Evolutionary conservation across 1,140 invertebrate species (phyloP).

Genomic region (Anagrus nilaparvatae): DNA sequence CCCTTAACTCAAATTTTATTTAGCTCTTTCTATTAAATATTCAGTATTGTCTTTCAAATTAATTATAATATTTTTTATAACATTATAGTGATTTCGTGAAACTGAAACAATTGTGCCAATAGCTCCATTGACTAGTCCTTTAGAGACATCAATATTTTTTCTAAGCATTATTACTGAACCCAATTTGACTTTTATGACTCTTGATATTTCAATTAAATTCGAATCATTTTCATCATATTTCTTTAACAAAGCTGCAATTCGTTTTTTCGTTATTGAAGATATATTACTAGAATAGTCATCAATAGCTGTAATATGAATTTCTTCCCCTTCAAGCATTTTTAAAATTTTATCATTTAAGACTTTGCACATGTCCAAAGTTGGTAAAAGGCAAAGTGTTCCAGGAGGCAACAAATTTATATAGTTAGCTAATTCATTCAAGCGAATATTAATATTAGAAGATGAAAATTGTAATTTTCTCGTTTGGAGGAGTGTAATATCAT

Average conservation of each 20-base stretch:
- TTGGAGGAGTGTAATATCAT: slow-evolving; percentile 15
- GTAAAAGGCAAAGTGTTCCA: slow-evolving; percentile 20
- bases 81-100: too few species aligned
- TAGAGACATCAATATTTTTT: slow-evolving; percentile 27
- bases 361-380: slow-evolving; percentile 18
- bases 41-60: too few species aligned
- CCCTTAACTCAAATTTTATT: slow-evolving; percentile 28
- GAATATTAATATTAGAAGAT: slow-evolving; percentile 1
- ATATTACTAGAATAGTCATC: too few species aligned
- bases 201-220: slow-evolving; percentile 11
- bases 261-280: slow-evolving; percentile 15
- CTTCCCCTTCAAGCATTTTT: slow-evolving; percentile 12
- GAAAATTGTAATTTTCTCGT: slow-evolving; percentile 16
- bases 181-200: slow-evolving; percentile 23
- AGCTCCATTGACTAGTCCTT: slow-evolving; percentile 25
- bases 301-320: slow-evolving; percentile 20
- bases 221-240: slow-evolving; percentile 16
- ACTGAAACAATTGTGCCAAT: slow-evolving; percentile 19
- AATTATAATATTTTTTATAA: too few species aligned
- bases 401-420: slow-evolving; percentile 10
- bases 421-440: slow-evolving; percentile 19
- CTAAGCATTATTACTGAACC: slow-evolving; percentile 25
- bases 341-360: slow-evolving; percentile 20
- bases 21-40: slow-evolving; percentile 9
- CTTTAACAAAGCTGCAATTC: too few species aligned